These are phyloP conservation scores for Acanthacorydalis orientalis DNA, from an alignment of 2,888 invertebrate genomes.

Conservation along the genomic window DNA sequence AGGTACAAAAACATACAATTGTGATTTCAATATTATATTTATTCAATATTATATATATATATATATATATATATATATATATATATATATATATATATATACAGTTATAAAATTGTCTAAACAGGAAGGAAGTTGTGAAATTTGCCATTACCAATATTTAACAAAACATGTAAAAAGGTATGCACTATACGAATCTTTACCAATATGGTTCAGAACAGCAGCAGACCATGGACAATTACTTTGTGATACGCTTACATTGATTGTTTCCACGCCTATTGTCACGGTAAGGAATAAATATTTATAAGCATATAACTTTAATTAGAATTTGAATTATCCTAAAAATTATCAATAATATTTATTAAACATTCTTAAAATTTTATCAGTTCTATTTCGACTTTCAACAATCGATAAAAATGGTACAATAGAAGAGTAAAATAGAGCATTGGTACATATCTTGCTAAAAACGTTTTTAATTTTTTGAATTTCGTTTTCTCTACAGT, in stretches of 20 bases:
- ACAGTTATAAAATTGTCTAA: not conserved
- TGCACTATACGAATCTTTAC: not conserved
- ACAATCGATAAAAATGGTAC: too few relatives aligned
- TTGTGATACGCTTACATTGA: not conserved
- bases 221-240: not conserved
- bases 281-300: not conserved
- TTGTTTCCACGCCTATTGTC: slow-evolving; percentile 1
- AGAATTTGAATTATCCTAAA: too few relatives aligned
- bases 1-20: too few relatives aligned
- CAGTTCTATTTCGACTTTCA: too few relatives aligned
- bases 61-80: not conserved
- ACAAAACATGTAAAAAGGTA: not conserved
- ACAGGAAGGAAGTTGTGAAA: slow-evolving; percentile 1
- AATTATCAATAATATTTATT: too few relatives aligned
- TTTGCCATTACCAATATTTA: slow-evolving; percentile 1
- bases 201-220: not conserved
- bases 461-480: too few relatives aligned
- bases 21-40: not conserved
- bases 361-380: too few relatives aligned
- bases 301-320: too few relatives aligned
- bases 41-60: not conserved
- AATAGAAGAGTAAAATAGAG: too few relatives aligned
- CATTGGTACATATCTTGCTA: too few relatives aligned
- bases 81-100: not conserved
- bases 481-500: too few relatives aligned